These are phyloP conservation scores for Netelia fuscicornis DNA, from an alignment of 2,888 invertebrate species.

Conservation along the genomic window DNA sequence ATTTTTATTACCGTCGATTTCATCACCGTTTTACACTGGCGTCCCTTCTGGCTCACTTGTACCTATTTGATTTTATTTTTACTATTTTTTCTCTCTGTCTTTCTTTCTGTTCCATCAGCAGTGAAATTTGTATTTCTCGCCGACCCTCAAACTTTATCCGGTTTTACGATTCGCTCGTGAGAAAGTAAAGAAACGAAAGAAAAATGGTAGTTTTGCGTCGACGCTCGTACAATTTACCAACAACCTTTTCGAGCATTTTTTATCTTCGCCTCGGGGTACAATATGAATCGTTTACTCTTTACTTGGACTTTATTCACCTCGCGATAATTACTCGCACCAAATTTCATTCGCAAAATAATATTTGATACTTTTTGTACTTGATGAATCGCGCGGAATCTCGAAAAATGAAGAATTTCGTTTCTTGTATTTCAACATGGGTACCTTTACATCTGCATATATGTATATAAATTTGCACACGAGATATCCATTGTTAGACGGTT, in stretches of 20 bases:
- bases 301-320: no score
- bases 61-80: neutral
- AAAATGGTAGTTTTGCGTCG: neutral
- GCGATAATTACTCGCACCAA: no score
- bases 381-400: neutral
- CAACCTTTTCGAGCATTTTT: neutral
- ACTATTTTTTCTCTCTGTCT: neutral
- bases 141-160: constrained; percentile 20
- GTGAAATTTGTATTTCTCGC: constrained; percentile 45
- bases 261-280: neutral
- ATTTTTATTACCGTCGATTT: neutral
- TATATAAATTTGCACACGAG: constrained; percentile 22
- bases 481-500: constrained; percentile 68
- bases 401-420: neutral
- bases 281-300: no score
- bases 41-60: neutral
- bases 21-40: neutral
- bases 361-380: no score
- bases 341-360: no score
- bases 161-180: neutral
- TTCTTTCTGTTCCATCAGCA: constrained; percentile 20
- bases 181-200: constrained; percentile 8
- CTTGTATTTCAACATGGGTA: neutral
- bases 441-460: neutral
- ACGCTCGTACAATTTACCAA: neutral